Percentiles rank a stretch among this genome's conserved stretches.
phyloP scores from a whole-genome alignment of 2,113 vertebrate genomes.

The Dolichallabes microphthalmus region DNA sequence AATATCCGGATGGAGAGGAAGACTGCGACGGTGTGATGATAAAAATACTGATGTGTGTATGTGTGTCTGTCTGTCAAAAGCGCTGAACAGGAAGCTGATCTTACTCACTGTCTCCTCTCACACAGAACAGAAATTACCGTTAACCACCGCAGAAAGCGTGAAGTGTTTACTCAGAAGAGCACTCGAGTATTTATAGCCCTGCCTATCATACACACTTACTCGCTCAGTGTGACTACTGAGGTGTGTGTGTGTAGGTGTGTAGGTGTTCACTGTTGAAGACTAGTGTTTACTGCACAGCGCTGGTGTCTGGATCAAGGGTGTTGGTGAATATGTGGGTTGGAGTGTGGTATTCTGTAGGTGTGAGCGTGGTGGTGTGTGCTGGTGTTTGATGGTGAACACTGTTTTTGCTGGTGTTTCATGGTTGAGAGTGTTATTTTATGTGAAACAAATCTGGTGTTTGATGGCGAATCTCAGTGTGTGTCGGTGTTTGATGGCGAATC shows the following conservation, averaged over 20 bases:
- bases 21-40: too few relatives aligned
- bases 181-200: not conserved
- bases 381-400: not conserved
- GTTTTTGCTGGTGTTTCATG: not conserved
- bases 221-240: not conserved
- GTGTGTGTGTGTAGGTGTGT: not conserved
- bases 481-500: not conserved
- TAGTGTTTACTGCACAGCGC: not conserved
- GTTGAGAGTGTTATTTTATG: too few relatives aligned
- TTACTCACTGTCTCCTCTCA: slow-evolving; percentile 3
- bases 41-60: not conserved
- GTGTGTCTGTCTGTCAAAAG: not conserved
- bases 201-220: not conserved
- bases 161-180: not conserved
- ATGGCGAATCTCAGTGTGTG: not conserved
- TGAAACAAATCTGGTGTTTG: too few relatives aligned
- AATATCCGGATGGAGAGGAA: not conserved
- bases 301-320: not conserved
- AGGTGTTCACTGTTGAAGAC: not conserved
- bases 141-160: not conserved
- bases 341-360: too few relatives aligned
- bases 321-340: too few relatives aligned
- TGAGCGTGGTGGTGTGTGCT: not conserved
- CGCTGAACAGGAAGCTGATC: slow-evolving; percentile 14
- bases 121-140: not conserved